Evolutionary conservation across 2,113 vertebrate genomes (phyloP).

Genomic region (Amphiprion ocellaris): DNA sequence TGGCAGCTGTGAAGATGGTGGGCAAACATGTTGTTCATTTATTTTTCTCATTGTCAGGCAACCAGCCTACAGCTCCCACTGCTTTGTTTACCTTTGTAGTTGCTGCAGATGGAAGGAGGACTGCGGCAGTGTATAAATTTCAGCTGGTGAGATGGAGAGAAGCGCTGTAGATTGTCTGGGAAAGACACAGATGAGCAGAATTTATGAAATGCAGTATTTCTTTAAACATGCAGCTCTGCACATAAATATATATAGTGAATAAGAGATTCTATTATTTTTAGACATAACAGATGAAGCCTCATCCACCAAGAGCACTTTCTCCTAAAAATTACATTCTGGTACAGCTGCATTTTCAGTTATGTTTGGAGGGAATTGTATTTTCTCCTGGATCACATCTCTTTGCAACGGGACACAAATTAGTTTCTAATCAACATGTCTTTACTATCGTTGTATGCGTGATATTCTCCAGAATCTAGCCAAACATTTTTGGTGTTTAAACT

Average conservation of each 20-base stretch:
- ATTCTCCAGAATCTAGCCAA: no score
- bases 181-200: not conserved
- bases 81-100: conserved; percentile 60
- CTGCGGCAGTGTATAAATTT: conserved; percentile 12
- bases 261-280: not conserved
- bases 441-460: no score
- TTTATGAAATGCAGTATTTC: not conserved
- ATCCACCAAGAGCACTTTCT: not conserved
- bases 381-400: no score
- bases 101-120: conserved; percentile 37
- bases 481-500: no score
- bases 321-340: no score
- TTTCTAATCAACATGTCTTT: no score
- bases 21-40: conserved; percentile 63
- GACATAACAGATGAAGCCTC: not conserved
- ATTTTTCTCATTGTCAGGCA: conserved; percentile 64
- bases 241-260: not conserved
- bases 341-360: not conserved
- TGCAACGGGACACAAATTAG: no score
- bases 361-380: no score
- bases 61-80: conserved; percentile 42
- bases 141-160: conserved; percentile 11
- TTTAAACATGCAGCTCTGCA: not conserved
- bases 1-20: conserved; percentile 60
- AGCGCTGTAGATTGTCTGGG: not conserved